phyloP scores from a whole-genome alignment of 2,888 invertebrate species.

The Scaptomyza reducta region DNA sequence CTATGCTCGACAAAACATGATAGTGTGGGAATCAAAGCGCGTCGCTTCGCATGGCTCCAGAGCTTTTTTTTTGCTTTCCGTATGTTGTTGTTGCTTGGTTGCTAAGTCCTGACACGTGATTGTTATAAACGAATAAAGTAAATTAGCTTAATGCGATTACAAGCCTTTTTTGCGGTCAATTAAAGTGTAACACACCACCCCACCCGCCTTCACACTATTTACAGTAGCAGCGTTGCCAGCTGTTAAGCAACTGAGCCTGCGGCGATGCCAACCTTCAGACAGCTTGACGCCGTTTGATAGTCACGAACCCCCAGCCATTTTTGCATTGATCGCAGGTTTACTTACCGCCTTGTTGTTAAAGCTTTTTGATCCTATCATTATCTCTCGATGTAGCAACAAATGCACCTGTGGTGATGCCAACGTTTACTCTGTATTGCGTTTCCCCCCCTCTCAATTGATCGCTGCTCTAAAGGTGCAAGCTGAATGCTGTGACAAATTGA shows the following conservation, averaged over 20 bases:
- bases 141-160: conserved; percentile 61
- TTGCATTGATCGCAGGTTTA: conserved; percentile 15
- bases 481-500: conserved; percentile 47
- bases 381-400: not conserved
- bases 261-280: conserved; percentile 11
- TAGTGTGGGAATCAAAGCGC: conserved; percentile 71
- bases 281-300: conserved; percentile 7
- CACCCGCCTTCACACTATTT: not conserved
- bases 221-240: conserved; percentile 1
- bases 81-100: conserved; percentile 37
- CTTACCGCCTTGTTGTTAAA: not conserved
- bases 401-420: conserved; percentile 22
- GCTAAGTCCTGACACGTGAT: conserved; percentile 74
- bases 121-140: conserved; percentile 58
- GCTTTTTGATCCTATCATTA: conserved; percentile 7
- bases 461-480: conserved; percentile 15
- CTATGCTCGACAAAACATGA: conserved; percentile 59
- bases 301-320: not conserved
- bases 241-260: conserved; percentile 27
- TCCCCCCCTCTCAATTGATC: conserved; percentile 9
- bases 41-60: conserved; percentile 20
- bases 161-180: conserved; percentile 67
- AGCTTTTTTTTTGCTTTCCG: conserved; percentile 14
- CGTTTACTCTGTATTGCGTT: not conserved
- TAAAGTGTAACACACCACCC: conserved; percentile 39